Base-by-base conservation (phyloP, 1,140 invertebrate genomes). In the Nylanderia fulva region DNA sequence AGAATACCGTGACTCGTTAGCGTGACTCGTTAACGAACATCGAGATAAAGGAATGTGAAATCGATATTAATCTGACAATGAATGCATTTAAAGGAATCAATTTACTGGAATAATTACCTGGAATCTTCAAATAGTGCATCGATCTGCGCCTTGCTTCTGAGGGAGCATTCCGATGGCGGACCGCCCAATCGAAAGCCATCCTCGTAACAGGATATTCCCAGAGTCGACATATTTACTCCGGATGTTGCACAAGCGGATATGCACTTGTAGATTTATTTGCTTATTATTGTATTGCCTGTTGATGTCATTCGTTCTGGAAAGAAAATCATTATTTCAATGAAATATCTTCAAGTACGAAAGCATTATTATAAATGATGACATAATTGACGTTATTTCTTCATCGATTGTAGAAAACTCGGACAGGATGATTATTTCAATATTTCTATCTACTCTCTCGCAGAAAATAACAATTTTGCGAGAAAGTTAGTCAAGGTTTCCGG, bases 91-190 rank as follows among this genome's bases (percentile, higher is more conserved):
- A 33, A n/a, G 21, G 21, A 5, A 24, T 39, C 24, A 11, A 63
- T 27, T 13, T 18, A 48, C 29, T 13, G 33, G 0, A 24, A 56
- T 56, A 15, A 15, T 86, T 27, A 90, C 89, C 89, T 90, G 33
- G 89, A 88, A 88, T 97, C 97, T 86, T 97, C 97, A 92, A 98
- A 98, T 91, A 98, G 96, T 4, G 97, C 96, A 94, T 98, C 98
- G 88, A 98, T 98, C 18, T 92, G 91, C 27, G 94, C 94, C 72
- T 95, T 95, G 90, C 94, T 95, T 9, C 91, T 92, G 88, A 95
- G 89, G 29, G 94, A 95, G 64, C 92, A 93, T 58, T 94, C 93
- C 1, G 94, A 94, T 0, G 91, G 89, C 24, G 93, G 91, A n/a
- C 93, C 93, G 36, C 87, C 82, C 83, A 95, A 83, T 4, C 94